Percentiles rank a stretch among this genome's conserved stretches.
These are phyloP conservation scores for Coboldia fuscipes DNA, from an alignment of 1,140 invertebrate genomes.

Conservation along the genomic window DNA sequence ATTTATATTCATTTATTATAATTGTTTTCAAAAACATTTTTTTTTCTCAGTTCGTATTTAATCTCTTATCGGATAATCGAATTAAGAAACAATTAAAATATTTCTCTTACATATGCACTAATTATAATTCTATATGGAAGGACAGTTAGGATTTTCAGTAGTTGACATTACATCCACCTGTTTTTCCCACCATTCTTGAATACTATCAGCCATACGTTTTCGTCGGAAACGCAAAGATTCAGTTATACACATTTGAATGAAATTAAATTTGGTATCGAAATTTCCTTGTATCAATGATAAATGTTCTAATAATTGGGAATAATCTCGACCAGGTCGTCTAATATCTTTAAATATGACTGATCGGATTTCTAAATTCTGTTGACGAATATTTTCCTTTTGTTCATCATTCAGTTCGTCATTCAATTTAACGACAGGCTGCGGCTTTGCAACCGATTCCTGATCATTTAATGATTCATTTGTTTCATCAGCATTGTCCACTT, in stretches of 20 bases:
- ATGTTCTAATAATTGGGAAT: constrained; percentile 41
- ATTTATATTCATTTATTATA: no score
- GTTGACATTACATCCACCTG: not conserved
- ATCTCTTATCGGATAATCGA: no score
- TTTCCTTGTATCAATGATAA: constrained; percentile 49
- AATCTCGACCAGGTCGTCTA: constrained; percentile 32
- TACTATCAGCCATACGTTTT: constrained; percentile 36
- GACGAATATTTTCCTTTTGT: constrained; percentile 21
- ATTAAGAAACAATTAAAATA: no score
- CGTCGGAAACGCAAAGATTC: constrained; percentile 67
- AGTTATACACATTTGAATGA: constrained; percentile 50
- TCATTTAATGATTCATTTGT: constrained; percentile 4
- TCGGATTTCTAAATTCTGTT: constrained; percentile 23
- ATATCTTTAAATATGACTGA: constrained; percentile 31
- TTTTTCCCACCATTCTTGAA: constrained; percentile 21
- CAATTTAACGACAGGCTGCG: constrained; percentile 3
- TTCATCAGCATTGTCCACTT: not conserved
- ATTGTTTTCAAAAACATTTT: no score
- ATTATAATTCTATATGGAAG: no score
- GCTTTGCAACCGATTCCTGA: no score
- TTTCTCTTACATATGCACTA: no score
- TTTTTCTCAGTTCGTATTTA: no score
- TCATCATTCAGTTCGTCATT: constrained; percentile 12
- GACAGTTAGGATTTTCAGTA: not conserved
- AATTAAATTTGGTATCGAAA: constrained; percentile 37